These are phyloP conservation scores for Ennomos quercinarius DNA, from an alignment of 2,888 invertebrate genomes.

Conservation along the genomic window DNA sequence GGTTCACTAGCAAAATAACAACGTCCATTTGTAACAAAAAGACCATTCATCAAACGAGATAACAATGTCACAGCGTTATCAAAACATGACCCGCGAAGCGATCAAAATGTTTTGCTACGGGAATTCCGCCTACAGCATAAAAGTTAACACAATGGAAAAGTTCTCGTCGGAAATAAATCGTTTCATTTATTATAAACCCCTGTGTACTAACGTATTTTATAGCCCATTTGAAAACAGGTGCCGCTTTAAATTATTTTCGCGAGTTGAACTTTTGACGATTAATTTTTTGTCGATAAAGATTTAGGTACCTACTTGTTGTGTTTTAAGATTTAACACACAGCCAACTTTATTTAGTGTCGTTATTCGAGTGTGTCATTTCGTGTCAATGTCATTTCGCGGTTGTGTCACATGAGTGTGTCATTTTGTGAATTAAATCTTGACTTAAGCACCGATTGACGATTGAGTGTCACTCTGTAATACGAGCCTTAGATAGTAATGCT, in stretches of 20 bases:
- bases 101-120: constrained; percentile 76
- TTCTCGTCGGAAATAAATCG: constrained; percentile 66
- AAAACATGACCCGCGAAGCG: constrained; percentile 80
- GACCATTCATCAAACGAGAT: constrained; percentile 82
- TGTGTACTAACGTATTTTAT: constrained; percentile 47
- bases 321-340: too few relatives aligned
- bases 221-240: constrained; percentile 49
- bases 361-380: too few relatives aligned
- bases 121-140: constrained; percentile 63
- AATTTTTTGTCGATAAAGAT: constrained; percentile 21
- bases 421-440: too few relatives aligned
- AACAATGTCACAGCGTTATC: constrained; percentile 81
- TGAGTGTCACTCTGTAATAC: too few relatives aligned
- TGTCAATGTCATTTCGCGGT: too few relatives aligned
- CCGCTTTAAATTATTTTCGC: constrained; percentile 37
- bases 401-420: too few relatives aligned
- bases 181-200: constrained; percentile 64
- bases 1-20: constrained; percentile 77
- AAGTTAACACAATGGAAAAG: constrained; percentile 76
- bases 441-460: too few relatives aligned
- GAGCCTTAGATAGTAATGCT: too few relatives aligned
- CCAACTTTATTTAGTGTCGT: too few relatives aligned
- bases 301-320: neutral
- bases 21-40: constrained; percentile 81
- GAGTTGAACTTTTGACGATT: constrained; percentile 32